Evolutionary conservation across 2,113 vertebrate genomes (phyloP).

Genomic region (Taurulus bubalis): DNA sequence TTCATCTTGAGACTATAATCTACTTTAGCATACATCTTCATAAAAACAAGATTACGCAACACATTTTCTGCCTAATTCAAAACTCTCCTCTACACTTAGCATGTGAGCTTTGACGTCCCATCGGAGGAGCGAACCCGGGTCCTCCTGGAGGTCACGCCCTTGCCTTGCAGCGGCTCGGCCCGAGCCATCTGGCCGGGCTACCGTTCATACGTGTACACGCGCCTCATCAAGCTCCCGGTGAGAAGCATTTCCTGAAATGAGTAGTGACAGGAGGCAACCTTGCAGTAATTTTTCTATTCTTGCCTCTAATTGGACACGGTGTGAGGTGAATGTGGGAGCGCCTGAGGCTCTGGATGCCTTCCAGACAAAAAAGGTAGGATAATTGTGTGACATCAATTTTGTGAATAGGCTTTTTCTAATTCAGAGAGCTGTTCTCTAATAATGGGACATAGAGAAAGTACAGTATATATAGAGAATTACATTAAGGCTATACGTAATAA

Average conservation of each 20-base stretch:
- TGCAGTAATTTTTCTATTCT: constrained; percentile 73
- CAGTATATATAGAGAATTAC: constrained; percentile 21
- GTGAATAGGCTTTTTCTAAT: constrained; percentile 49
- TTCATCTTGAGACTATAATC: neutral
- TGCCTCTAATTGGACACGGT: constrained; percentile 69
- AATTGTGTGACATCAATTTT: constrained; percentile 37
- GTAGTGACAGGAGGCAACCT: constrained; percentile 69
- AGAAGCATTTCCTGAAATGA: constrained; percentile 62
- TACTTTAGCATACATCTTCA: neutral
- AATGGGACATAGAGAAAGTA: constrained; percentile 10
- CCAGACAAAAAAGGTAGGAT: constrained; percentile 37
- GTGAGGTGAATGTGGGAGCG: constrained; percentile 66
- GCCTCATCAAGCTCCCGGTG: constrained; percentile 51
- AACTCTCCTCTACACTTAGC: neutral
- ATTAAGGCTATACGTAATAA: neutral
- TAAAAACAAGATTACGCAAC: neutral
- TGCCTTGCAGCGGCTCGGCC: constrained; percentile 18
- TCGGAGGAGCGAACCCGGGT: neutral
- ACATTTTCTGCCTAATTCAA: neutral
- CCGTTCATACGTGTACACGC: constrained; percentile 43
- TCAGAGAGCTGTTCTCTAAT: constrained; percentile 26
- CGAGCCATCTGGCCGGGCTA: constrained; percentile 46
- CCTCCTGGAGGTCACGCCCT: constrained; percentile 47
- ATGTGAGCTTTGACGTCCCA: constrained; percentile 13
- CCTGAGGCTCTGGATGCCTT: constrained; percentile 38